A percentile compares a stretch with the other conserved stretches of the same genome.
These are phyloP conservation scores for Epirrita christyi DNA, from an alignment of 2,888 invertebrate genomes.

Conservation along the genomic window DNA sequence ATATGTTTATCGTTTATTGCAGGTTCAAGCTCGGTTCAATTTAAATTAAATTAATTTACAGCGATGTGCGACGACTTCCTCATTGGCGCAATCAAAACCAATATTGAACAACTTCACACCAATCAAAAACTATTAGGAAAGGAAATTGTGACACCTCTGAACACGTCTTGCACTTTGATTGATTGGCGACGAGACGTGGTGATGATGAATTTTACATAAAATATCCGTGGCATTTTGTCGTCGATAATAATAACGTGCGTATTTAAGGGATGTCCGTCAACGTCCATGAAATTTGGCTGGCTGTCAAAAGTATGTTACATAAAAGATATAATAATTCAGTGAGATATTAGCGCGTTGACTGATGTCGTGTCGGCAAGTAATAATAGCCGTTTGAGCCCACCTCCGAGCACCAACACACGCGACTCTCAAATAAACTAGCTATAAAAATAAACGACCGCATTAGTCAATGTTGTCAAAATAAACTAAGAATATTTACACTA, in stretches of 20 bases:
- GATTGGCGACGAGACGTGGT: neutral
- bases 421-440: slow-evolving; percentile 75
- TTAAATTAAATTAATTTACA: slow-evolving; percentile 5
- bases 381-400: slow-evolving; percentile 73
- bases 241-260: slow-evolving; percentile 28
- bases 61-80: neutral
- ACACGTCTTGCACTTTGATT: neutral
- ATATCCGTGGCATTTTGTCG: slow-evolving; percentile 17
- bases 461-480: slow-evolving; percentile 83
- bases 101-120: neutral
- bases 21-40: neutral
- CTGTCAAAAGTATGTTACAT: slow-evolving; percentile 70
- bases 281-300: slow-evolving; percentile 59
- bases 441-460: slow-evolving; percentile 82
- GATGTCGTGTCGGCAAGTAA: slow-evolving; percentile 78
- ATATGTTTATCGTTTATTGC: neutral
- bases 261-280: slow-evolving; percentile 47
- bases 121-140: neutral
- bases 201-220: slow-evolving; percentile 11
- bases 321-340: slow-evolving; percentile 73
- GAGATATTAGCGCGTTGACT: slow-evolving; percentile 77
- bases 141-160: neutral
- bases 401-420: slow-evolving; percentile 68
- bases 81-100: slow-evolving; percentile 2
- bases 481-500: slow-evolving; percentile 67